Evolutionary conservation across 2,113 vertebrate genomes (phyloP).

Genomic region (Sylvia atricapilla): DNA sequence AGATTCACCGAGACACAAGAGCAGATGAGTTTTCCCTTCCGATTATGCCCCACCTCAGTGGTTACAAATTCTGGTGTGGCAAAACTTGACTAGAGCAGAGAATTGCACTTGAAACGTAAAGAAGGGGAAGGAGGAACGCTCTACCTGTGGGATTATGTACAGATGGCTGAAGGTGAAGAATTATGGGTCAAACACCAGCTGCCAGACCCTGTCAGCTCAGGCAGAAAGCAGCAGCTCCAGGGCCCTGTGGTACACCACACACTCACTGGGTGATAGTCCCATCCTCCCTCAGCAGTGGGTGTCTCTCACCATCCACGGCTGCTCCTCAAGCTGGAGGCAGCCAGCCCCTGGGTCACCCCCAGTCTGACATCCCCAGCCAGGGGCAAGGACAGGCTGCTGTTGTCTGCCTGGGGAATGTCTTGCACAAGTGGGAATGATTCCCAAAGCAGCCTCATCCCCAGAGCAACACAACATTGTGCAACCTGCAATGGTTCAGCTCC

Average conservation of each 20-base stretch:
- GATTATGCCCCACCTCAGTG: neutral
- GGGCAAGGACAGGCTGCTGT: neutral
- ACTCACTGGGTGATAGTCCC: neutral
- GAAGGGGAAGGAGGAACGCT: neutral
- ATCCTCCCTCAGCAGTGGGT: neutral
- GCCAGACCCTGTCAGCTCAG: neutral
- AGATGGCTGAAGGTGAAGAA: neutral
- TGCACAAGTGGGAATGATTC: neutral
- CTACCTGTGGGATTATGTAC: neutral
- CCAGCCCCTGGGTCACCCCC: neutral
- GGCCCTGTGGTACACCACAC: neutral
- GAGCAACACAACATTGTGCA: neutral
- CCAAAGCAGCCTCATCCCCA: neutral
- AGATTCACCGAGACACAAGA: neutral
- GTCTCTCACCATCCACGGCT: neutral
- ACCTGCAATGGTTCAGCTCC: neutral
- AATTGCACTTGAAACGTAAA: neutral
- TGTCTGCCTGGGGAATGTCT: neutral
- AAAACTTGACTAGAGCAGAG: neutral
- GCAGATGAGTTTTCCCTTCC: neutral
- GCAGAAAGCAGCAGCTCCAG: neutral
- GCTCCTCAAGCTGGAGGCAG: neutral
- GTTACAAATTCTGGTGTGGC: neutral
- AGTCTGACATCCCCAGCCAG: neutral
- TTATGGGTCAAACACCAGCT: neutral